Base-by-base conservation (phyloP, 2,797 vertebrate genomes). In the Urosaurus nigricauda region DNA sequence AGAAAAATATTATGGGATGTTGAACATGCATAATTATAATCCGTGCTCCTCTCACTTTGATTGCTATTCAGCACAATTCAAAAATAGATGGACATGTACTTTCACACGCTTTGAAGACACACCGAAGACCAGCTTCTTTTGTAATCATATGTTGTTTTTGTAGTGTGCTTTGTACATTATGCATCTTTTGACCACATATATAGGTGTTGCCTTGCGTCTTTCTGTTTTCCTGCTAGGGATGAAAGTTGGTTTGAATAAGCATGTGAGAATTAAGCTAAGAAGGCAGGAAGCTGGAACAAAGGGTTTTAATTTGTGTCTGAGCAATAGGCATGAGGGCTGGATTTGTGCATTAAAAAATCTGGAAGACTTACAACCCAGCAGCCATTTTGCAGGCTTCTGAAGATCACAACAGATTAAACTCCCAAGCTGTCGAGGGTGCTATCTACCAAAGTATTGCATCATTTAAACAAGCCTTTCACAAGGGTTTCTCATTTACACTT, bases 1-100 rank as follows among this genome's bases (percentile, higher is more conserved):
- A 90, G 88, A 93, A 93, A 92, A 91, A 88, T 80, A 88, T 85
- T 63, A 65, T 40, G 94, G 89, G 71, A 92, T 92, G 84, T 80
- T 85, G 79, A 12, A 12, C 60, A 83, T 19, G 35, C 65, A 8
- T 86, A 85, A 86, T 93, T 92, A 87, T 77, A 83, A 37, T 4
- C 12, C 79, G 81, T 1, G 0, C 73, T 90, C 87, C 63, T 32
- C 82, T 82, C 17, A 0, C 0, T 0, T 32, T 83, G 43, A 81
- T 89, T 86, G 84, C 24, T 83, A 74, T 93, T 86, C 87, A 84
- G 73, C 29, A 1, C 0, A 1, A 24, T 58, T 63, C 74, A 0
- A n/a, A 78, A 89, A 78, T 56, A 73, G 83, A 5, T 0, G 0
- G 40, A 40, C 47, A n/a, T 26, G 5, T 21, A 26, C 40, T 0